Conservation (phyloP, 1,140 invertebrate genomes). For the Polyergus mexicanus region DNA sequence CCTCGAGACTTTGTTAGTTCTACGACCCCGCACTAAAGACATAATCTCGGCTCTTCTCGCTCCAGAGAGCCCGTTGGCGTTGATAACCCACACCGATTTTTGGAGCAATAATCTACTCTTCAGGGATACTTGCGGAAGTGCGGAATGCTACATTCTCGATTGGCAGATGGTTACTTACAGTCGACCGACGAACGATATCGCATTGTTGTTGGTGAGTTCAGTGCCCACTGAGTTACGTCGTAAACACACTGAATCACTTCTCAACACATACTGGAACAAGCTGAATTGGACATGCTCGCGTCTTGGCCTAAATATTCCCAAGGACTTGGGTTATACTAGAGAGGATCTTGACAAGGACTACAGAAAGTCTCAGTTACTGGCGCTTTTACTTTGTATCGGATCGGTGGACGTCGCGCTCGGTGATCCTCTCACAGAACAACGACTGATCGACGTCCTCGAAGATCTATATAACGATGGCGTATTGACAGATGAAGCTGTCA, state of each 20-base stretch:
- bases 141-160: constrained; percentile 90
- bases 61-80: constrained; percentile 89
- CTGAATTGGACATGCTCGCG: constrained; percentile 87
- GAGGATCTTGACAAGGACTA: constrained; percentile 89
- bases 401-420: constrained; percentile 92
- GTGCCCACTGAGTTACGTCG: constrained; percentile 90
- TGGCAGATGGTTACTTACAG: constrained; percentile 95
- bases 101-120: constrained; percentile 94
- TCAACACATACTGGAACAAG: constrained; percentile 90
- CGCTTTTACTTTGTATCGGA: constrained; percentile 92
- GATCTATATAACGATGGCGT: constrained; percentile 89
- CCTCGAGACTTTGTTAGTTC: constrained; percentile 86
- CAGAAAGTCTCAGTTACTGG: constrained; percentile 90
- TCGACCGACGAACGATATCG: constrained; percentile 92
- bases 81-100: constrained; percentile 93
- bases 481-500: constrained; percentile 79
- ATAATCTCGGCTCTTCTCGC: constrained; percentile 89
- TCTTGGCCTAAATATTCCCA: constrained; percentile 88
- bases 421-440: constrained; percentile 90
- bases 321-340: constrained; percentile 87
- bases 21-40: constrained; percentile 88
- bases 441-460: constrained; percentile 88
- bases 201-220: constrained; percentile 92
- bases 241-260: constrained; percentile 87
- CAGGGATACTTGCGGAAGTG: constrained; percentile 80